Conservation (phyloP, 2,888 invertebrate genomes). For the Polyommatus icarus region DNA sequence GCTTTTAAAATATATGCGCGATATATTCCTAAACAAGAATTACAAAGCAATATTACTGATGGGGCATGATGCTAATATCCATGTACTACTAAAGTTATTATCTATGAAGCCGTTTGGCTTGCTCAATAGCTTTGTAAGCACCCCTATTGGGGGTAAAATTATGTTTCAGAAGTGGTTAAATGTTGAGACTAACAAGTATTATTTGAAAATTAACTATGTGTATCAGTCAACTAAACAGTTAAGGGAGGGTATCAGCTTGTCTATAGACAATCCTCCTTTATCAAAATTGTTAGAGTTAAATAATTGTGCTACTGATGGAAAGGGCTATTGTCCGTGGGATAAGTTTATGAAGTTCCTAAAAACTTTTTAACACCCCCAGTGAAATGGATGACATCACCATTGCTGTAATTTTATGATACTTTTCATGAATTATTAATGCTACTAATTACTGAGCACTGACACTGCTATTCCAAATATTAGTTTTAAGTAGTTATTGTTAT, state of each 20-base stretch:
- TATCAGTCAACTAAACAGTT: slow-evolving; percentile 61
- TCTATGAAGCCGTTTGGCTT: slow-evolving; percentile 54
- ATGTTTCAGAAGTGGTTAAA: slow-evolving; percentile 68
- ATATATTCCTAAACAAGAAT: slow-evolving; percentile 49
- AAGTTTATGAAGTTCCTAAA: slow-evolving; percentile 52
- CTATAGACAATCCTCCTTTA: slow-evolving; percentile 55
- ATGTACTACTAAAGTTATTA: slow-evolving; percentile 58
- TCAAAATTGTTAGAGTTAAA: slow-evolving; percentile 53
- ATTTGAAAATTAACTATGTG: slow-evolving; percentile 61
- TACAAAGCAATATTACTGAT: slow-evolving; percentile 59
- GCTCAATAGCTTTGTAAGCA: slow-evolving; percentile 54
- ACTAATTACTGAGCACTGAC: not conserved
- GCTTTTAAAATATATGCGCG: slow-evolving; percentile 54
- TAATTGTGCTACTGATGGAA: slow-evolving; percentile 50
- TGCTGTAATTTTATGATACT: too few relatives aligned
- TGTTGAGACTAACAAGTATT: slow-evolving; percentile 43
- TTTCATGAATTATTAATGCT: not conserved
- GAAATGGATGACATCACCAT: not conserved
- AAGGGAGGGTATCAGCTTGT: slow-evolving; percentile 52
- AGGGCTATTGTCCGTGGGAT: slow-evolving; percentile 63
- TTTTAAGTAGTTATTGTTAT: too few relatives aligned
- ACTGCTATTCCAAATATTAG: too few relatives aligned
- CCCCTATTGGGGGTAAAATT: slow-evolving; percentile 65
- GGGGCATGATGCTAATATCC: slow-evolving; percentile 71
- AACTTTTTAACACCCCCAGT: slow-evolving; percentile 32